These are phyloP conservation scores for Spodoptera exigua DNA, from an alignment of 2,888 invertebrate species.

Conservation along the genomic window DNA sequence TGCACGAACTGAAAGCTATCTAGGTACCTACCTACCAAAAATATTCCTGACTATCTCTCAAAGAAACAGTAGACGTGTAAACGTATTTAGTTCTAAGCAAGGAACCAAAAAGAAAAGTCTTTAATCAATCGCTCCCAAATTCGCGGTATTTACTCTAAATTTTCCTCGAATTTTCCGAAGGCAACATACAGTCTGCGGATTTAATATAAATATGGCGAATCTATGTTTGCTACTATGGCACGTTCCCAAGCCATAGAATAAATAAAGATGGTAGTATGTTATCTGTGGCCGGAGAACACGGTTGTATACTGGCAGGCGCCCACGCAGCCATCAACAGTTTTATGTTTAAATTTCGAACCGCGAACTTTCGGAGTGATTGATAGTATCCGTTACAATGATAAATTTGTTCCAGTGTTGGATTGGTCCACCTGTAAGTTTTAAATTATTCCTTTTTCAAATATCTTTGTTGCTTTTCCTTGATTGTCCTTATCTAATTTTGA, in stretches of 20 bases:
- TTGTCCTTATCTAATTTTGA: background rate
- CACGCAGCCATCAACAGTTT: slow-evolving; percentile 21
- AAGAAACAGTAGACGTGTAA: too few relatives aligned
- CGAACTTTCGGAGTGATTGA: slow-evolving; percentile 34
- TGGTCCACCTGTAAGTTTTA: slow-evolving; percentile 35
- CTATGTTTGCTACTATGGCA: slow-evolving; percentile 28
- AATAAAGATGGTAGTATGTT: slow-evolving; percentile 38
- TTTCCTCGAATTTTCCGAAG: too few relatives aligned
- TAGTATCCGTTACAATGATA: slow-evolving; percentile 37
- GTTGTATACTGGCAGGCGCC: slow-evolving; percentile 37
- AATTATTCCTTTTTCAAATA: slow-evolving; percentile 5
- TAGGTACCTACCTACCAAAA: too few relatives aligned
- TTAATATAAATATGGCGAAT: slow-evolving; percentile 15
- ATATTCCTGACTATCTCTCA: too few relatives aligned
- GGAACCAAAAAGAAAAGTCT: too few relatives aligned
- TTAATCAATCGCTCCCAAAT: too few relatives aligned
- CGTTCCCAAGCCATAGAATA: slow-evolving; percentile 37
- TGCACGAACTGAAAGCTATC: too few relatives aligned
- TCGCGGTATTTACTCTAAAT: too few relatives aligned
- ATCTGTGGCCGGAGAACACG: slow-evolving; percentile 28
- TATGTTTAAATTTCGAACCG: slow-evolving; percentile 29
- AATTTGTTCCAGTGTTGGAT: slow-evolving; percentile 43
- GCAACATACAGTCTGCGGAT: background rate
- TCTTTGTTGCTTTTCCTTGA: background rate
- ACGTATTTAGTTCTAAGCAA: too few relatives aligned